Evolutionary conservation across 2,797 vertebrate genomes (phyloP).

Genomic region (Dallia pectoralis): DNA sequence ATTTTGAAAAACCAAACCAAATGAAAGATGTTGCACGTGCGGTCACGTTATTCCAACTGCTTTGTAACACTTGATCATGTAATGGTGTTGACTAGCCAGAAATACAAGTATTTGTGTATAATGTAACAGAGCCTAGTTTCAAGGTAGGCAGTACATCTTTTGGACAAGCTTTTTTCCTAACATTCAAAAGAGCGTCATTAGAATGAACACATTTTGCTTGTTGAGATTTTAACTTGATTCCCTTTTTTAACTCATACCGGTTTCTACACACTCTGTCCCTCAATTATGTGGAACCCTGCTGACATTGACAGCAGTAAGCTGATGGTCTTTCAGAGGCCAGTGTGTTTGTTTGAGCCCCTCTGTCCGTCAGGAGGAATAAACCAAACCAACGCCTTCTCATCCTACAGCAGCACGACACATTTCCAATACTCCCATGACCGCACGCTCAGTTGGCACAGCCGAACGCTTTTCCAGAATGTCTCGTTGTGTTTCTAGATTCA

Average conservation of each 20-base stretch:
- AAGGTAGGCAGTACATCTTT: too few species aligned
- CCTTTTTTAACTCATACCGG: background rate
- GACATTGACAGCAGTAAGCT: background rate
- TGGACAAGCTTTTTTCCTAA: too few species aligned
- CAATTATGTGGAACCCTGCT: background rate
- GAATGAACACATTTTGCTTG: background rate
- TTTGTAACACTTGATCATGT: too few species aligned
- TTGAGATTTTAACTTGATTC: background rate
- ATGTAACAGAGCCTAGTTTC: too few species aligned
- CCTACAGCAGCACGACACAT: background rate
- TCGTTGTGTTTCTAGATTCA: background rate
- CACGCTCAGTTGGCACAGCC: background rate
- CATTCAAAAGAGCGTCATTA: too few species aligned
- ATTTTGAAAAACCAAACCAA: background rate
- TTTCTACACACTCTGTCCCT: background rate
- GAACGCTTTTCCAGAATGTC: background rate
- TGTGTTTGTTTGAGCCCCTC: background rate
- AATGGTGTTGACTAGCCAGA: too few species aligned
- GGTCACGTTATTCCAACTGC: too few species aligned
- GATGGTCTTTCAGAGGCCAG: background rate
- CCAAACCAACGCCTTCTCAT: background rate
- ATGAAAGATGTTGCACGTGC: too few species aligned
- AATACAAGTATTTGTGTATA: too few species aligned
- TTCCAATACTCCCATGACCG: background rate
- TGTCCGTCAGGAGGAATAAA: conserved; percentile 2